Base-by-base conservation (phyloP, 1,140 invertebrate species). In the Sitobion miscanthi region DNA sequence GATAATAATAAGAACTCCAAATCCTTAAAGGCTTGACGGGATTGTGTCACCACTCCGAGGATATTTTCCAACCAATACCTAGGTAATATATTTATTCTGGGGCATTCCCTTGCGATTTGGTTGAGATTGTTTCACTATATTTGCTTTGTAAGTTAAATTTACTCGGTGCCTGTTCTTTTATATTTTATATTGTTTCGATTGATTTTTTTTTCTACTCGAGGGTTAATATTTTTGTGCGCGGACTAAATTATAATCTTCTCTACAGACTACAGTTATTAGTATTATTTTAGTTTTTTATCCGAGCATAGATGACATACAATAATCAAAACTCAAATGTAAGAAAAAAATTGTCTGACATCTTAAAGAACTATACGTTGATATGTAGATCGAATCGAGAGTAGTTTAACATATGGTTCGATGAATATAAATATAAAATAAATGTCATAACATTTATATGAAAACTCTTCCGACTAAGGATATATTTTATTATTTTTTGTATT, bases 101-200 rank as follows among this genome's bases (percentile, higher is more conserved):
- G 62, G 14, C n/a, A 77, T 77, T 77, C 62, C 62, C 62, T 77
- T 6, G 62, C n/a, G 62, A 77, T n/a, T 77, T 77, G 0, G 30
- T 77, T n/a, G 62, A 69, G 30, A n/a, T 69, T 77, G 62, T 77
- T 77, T 77, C n/a, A n/a, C 62, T 77, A 35, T 77, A 77, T 77
- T 77, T 77, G 62, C 17, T 77, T 77, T 77, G 62, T 77, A 77
- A 4, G n/a, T 77, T 77, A 9, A n/a, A 77, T 77, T 77, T 77
- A 17, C 62, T 77, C 11, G n/a, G 1, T 2, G 62, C 62, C 5
- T 77, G 30, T 77, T 77, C 5, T n/a, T 35, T 30, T n/a, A 77
- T n/a, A 69, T n/a, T n/a, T 77, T 77, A 77, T 77, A 77, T n/a
- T 77, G 30, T n/a, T 77, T 77, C 0, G 14, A 77, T 77, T n/a